phyloP scores from a whole-genome alignment of 92 coral and sea anemone genomes.

The Zoanthus sociatus region DNA sequence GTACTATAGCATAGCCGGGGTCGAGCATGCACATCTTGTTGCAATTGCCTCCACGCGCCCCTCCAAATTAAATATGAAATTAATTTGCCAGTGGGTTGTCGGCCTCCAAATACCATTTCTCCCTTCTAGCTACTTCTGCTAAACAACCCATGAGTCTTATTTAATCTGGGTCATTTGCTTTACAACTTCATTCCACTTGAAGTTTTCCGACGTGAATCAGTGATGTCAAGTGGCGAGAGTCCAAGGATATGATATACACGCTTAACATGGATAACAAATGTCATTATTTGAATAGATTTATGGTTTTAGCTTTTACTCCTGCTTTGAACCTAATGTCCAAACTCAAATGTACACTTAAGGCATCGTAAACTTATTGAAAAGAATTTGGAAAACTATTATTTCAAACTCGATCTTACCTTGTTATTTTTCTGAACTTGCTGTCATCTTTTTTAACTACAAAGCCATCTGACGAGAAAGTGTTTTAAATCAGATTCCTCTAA shows the following conservation, averaged over 20 bases:
- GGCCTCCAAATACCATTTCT: not conserved
- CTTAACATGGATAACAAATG: slow-evolving; percentile 23
- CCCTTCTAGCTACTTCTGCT: not conserved
- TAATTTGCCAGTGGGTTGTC: not conserved
- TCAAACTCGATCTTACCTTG: not conserved
- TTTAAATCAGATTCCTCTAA: slow-evolving; percentile 16
- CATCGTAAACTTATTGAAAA: not conserved
- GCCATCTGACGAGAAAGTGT: not conserved
- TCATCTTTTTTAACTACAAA: not conserved
- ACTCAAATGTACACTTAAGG: not conserved
- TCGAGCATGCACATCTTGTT: not conserved
- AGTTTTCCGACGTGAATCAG: slow-evolving; percentile 1
- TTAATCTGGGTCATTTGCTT: slow-evolving; percentile 1
- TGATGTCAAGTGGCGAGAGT: slow-evolving; percentile 24
- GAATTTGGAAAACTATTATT: not conserved
- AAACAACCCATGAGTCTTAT: not conserved
- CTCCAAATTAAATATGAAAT: not conserved
- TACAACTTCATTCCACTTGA: slow-evolving; percentile 30
- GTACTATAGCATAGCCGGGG: not conserved
- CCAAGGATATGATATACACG: not conserved
- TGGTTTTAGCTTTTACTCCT: too few species aligned
- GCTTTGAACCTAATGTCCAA: not conserved
- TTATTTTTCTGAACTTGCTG: not conserved
- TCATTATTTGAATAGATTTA: not conserved
- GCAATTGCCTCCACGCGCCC: not conserved